Percentiles rank a stretch among this genome's conserved stretches.
phyloP scores from a whole-genome alignment of 2,797 vertebrate species.

The Cuculus canorus region DNA sequence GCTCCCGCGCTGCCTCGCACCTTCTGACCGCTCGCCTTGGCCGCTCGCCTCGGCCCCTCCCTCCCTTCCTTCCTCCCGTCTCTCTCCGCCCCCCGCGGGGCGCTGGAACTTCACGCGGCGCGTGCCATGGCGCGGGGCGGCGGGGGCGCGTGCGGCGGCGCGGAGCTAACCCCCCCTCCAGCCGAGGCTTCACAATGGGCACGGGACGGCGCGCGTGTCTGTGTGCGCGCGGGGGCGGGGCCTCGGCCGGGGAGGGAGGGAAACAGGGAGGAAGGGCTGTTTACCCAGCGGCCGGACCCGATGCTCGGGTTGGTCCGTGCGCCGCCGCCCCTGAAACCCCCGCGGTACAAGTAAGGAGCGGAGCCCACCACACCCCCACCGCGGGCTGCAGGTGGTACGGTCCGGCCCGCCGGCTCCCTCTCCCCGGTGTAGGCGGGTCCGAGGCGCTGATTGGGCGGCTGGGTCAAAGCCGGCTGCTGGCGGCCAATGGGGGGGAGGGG shows the following conservation, averaged over 20 bases:
- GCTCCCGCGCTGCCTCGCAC: neutral
- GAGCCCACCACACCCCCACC: neutral
- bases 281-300: neutral
- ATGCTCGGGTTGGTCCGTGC: neutral
- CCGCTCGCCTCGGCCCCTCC: slow-evolving; percentile 1
- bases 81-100: neutral
- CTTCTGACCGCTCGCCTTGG: slow-evolving; percentile 21
- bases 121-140: neutral
- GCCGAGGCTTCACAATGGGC: slow-evolving; percentile 63
- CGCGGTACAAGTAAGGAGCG: too few species aligned
- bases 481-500: neutral
- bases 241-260: neutral
- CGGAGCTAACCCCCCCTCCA: neutral
- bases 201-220: slow-evolving; percentile 5
- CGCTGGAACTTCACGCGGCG: slow-evolving; percentile 17
- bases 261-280: neutral
- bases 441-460: too few species aligned
- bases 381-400: slow-evolving; percentile 56
- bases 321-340: neutral
- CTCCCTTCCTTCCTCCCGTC: neutral
- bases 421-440: neutral
- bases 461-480: neutral
- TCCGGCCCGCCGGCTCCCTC: neutral
- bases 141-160: neutral
- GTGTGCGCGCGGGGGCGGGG: slow-evolving; percentile 27